Evolutionary conservation across 2,797 vertebrate species (phyloP), one percentile per base, ranked within the genome.

Genomic region (Xyrichtys novacula): DNA sequence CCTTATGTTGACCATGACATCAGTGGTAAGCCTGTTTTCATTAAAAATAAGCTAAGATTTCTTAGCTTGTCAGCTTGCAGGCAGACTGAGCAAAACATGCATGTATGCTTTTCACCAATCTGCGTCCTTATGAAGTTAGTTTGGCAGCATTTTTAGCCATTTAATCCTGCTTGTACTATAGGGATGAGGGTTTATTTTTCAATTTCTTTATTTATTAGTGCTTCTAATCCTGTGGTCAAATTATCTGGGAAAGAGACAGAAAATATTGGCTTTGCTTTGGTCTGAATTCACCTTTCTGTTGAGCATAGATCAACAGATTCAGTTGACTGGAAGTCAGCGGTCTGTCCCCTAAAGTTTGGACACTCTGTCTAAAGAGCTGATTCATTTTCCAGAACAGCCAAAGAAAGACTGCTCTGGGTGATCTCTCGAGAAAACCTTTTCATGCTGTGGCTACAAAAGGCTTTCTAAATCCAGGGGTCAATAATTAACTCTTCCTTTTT

Each of bases 401-500:
- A 16, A 22, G 48, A 67, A 54, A 60, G 17, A 15, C 5, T 4
- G 6, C 17, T 12, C 26, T 25, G 49, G 11, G 42, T 72, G 11
- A n/a, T 63, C 48, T 31, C 15, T 44, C 17, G 12, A 20, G 26
- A 28, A 16, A 40, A 17, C 17, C 12, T 0, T 22, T 72, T 74
- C 50, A 23, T 28, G 52, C 12, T 4, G 16, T 62, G 61, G 65
- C 72, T 50, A 65, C 52, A 74, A 60, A 76, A 67, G 23, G 43
- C 38, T 19, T 64, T 64, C 71, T 85, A 71, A 83, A 77, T 76
- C 68, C 46, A 65, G 53, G 58, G 79, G 63, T 83, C 66, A 48
- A 63, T 22, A 57, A 70, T 26, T 32, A 74, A 25, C 32, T 70
- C 52, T 47, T 74, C 43, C 5, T 39, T 46, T 58, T 42, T 23